Evolutionary conservation across 2,797 vertebrate species (phyloP).

Genomic region (Halcyon leucocephala): DNA sequence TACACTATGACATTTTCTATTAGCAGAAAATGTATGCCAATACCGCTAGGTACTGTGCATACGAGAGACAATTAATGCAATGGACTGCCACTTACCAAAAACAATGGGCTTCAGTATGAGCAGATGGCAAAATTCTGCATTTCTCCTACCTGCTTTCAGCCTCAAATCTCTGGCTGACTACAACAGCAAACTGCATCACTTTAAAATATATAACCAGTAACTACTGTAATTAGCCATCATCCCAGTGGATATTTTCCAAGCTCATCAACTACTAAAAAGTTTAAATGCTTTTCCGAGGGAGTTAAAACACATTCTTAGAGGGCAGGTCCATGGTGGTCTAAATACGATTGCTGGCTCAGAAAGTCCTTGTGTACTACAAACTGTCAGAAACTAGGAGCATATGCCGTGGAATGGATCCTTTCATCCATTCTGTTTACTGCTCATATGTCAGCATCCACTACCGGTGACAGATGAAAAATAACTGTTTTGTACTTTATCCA

Average conservation of each 20-base stretch:
- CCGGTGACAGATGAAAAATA: not conserved
- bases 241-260: not conserved
- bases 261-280: not conserved
- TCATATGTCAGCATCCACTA: not conserved
- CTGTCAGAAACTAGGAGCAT: not conserved
- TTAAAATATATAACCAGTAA: not conserved
- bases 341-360: not conserved
- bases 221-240: not conserved
- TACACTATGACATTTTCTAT: constrained; percentile 42
- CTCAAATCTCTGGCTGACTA: not conserved
- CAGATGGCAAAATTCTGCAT: constrained; percentile 14
- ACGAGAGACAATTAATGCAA: not conserved
- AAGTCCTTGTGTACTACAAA: not conserved
- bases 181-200: not conserved
- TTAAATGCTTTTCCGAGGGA: constrained; percentile 7
- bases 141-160: constrained; percentile 8
- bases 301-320: not conserved
- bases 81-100: not conserved
- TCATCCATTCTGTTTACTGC: not conserved
- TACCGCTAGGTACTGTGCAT: not conserved
- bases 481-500: not conserved
- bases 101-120: not conserved
- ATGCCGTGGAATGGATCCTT: not conserved
- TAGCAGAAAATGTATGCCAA: not conserved
- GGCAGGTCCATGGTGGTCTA: not conserved